Evolutionary conservation across 2,113 vertebrate genomes (phyloP).

Genomic region (Herpetotheres cachinnans): DNA sequence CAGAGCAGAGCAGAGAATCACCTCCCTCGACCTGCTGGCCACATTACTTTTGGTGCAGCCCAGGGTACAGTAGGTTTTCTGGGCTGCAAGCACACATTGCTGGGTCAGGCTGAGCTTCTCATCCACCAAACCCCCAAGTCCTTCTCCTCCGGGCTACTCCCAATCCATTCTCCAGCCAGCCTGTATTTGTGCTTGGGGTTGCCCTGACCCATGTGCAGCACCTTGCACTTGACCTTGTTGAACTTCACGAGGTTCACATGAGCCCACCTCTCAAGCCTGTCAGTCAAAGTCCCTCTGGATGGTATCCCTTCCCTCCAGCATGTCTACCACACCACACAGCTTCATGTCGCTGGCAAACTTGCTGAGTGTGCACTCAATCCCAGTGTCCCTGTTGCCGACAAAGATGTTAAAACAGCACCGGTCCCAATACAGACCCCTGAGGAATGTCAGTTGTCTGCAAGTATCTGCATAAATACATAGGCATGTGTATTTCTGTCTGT

Average conservation of each 20-base stretch:
- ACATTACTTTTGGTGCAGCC: no score
- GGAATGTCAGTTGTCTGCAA: background rate
- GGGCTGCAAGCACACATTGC: background rate
- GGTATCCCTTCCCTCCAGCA: background rate
- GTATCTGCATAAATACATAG: background rate
- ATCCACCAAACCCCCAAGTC: no score
- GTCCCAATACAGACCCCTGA: background rate
- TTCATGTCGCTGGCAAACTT: background rate
- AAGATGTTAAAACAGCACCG: background rate
- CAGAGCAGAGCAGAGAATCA: no score
- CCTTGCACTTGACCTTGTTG: no score
- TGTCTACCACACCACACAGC: background rate
- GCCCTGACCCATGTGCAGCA: no score
- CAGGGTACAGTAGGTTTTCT: background rate
- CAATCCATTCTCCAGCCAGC: no score
- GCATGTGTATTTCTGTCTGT: fast-evolving
- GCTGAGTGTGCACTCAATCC: background rate
- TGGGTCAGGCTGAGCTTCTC: no score
- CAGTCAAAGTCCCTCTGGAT: background rate
- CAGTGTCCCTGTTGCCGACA: no score
- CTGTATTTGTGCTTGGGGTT: no score
- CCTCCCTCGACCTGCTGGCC: no score
- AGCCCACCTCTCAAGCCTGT: background rate
- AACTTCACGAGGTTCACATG: no score
- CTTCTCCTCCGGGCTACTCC: no score